These are phyloP conservation scores for Vicugna pacos DNA, from an alignment of 2,113 vertebrate genomes.

Conservation along the genomic window DNA sequence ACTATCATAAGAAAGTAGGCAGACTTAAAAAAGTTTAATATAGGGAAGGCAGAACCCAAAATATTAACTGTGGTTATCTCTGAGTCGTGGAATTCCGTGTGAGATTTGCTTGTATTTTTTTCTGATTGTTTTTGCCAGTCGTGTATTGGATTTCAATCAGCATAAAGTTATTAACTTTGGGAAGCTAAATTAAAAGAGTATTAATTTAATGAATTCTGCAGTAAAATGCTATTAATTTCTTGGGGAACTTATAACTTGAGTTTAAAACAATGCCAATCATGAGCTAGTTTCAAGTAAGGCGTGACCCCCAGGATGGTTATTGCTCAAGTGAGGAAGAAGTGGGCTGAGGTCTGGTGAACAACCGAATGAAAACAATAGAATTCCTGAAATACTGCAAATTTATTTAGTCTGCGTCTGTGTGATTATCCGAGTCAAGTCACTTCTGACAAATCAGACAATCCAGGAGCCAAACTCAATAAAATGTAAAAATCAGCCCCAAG, in stretches of 20 bases:
- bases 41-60: background rate
- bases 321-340: background rate
- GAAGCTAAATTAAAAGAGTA: conserved; percentile 4
- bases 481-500: conserved; percentile 11
- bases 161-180: background rate
- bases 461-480: conserved; percentile 66
- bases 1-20: background rate
- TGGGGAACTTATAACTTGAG: background rate
- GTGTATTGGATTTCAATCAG: conserved; percentile 25
- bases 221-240: conserved; percentile 25
- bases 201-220: conserved; percentile 37
- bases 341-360: background rate
- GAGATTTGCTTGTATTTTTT: conserved; percentile 25
- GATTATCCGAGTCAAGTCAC: conserved; percentile 43
- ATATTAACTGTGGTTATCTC: background rate
- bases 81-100: background rate
- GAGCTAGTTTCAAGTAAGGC: background rate
- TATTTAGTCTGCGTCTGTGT: conserved; percentile 64
- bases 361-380: conserved; percentile 33
- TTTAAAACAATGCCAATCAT: background rate
- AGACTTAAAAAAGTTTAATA: background rate
- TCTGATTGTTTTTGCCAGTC: background rate
- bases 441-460: conserved; percentile 41
- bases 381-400: conserved; percentile 42
- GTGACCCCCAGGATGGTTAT: background rate